Evolutionary conservation across 2,797 vertebrate species (phyloP).

Genomic region (Macrochelys suwanniensis): DNA sequence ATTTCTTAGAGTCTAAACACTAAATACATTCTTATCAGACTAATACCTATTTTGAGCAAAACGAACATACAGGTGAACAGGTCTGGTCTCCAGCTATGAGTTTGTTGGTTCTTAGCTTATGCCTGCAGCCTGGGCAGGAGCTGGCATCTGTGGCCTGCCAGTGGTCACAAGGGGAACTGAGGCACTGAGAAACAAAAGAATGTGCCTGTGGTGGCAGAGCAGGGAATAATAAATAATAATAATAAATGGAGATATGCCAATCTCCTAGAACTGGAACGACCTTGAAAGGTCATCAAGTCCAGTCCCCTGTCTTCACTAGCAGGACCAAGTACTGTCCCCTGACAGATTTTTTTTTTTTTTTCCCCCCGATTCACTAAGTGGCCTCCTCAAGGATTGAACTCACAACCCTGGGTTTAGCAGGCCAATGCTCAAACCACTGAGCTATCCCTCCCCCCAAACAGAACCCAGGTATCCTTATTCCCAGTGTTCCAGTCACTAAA

Average conservation of each 20-base stretch:
- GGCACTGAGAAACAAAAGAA: not conserved
- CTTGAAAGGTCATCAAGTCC: too few species aligned
- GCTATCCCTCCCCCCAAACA: too few species aligned
- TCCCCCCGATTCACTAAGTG: too few species aligned
- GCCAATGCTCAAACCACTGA: too few species aligned
- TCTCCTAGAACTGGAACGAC: too few species aligned
- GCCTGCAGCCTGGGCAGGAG: not conserved
- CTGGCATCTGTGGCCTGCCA: not conserved
- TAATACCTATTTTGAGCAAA: not conserved
- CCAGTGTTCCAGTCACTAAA: not conserved
- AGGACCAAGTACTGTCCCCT: too few species aligned
- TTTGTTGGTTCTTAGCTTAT: not conserved
- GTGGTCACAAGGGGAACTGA: not conserved
- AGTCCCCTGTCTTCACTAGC: too few species aligned
- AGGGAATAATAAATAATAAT: not conserved
- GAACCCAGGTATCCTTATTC: not conserved
- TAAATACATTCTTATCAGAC: not conserved
- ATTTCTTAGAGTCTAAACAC: not conserved
- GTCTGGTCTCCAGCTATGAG: not conserved
- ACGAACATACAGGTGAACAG: not conserved
- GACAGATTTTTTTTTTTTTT: too few species aligned
- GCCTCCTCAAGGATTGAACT: too few species aligned
- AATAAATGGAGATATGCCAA: too few species aligned
- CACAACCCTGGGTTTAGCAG: too few species aligned
- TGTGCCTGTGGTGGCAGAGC: not conserved